These are phyloP conservation scores for Hylaeus anthracinus DNA, from an alignment of 1,140 invertebrate species.

Conservation along the genomic window DNA sequence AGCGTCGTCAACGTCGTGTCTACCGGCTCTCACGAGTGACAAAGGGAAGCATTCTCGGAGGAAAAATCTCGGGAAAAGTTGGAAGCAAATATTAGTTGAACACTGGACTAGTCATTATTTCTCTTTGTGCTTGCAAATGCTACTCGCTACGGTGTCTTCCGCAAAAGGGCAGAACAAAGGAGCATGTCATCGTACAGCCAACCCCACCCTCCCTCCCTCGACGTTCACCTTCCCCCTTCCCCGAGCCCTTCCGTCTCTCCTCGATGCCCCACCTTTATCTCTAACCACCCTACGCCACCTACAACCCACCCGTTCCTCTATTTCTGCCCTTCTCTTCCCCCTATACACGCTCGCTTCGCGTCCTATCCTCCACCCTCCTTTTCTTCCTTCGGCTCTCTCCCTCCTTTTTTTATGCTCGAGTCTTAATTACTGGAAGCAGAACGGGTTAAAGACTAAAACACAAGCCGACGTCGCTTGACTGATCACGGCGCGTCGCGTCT, in stretches of 20 bases:
- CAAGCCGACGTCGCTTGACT: conserved; percentile 67
- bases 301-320: conserved; percentile 33
- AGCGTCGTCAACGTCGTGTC: conserved; percentile 52
- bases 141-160: conserved; percentile 68
- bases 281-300: conserved; percentile 45
- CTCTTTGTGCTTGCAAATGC: conserved; percentile 66
- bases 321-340: conserved; percentile 28
- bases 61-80: conserved; percentile 70
- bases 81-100: conserved; percentile 79
- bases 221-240: conserved; percentile 37
- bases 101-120: conserved; percentile 78
- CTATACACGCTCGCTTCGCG: conserved; percentile 19
- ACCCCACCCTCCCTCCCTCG: conserved; percentile 21
- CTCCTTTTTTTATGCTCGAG: conserved; percentile 54
- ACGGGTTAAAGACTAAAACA: conserved; percentile 69
- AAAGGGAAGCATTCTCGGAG: conserved; percentile 54
- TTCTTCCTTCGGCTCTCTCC: background rate
- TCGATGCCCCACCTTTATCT: conserved; percentile 44
- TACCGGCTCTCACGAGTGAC: conserved; percentile 48
- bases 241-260: conserved; percentile 36
- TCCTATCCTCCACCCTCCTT: background rate
- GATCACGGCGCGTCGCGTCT: conserved; percentile 64
- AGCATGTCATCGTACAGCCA: conserved; percentile 64
- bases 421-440: conserved; percentile 72
- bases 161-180: conserved; percentile 73